A percentile compares a stretch with the other conserved stretches of the same genome.
These are phyloP conservation scores for Ancistrus triradiatus DNA, from an alignment of 2,113 vertebrate species.

Conservation along the genomic window DNA sequence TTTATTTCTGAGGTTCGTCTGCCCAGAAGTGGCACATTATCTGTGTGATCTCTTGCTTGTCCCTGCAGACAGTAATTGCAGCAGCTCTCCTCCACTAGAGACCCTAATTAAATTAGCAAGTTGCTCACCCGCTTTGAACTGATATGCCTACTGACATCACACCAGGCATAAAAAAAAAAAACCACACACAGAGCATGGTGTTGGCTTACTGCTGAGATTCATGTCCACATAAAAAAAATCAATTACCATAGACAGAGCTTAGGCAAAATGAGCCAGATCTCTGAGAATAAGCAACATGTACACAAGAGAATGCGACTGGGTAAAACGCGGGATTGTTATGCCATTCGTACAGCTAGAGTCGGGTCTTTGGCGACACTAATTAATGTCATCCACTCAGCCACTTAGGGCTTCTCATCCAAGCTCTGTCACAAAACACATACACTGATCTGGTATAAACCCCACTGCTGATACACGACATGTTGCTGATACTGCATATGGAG, in stretches of 20 bases:
- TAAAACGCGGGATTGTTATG: conserved; percentile 44
- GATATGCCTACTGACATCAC: conserved; percentile 33
- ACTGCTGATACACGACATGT: too few relatives aligned
- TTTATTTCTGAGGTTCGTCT: too few relatives aligned
- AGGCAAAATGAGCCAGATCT: not conserved
- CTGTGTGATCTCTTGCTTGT: conserved; percentile 11
- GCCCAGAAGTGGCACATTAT: too few relatives aligned
- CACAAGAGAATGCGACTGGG: not conserved
- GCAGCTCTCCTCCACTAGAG: conserved; percentile 35
- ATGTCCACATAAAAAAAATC: conserved; percentile 44
- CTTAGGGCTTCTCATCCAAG: conserved; percentile 52
- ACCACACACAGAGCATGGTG: not conserved
- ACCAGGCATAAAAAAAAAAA: too few relatives aligned
- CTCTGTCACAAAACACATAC: conserved; percentile 53
- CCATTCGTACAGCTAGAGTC: conserved; percentile 53
- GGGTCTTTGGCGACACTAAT: conserved; percentile 52
- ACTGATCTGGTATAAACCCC: too few relatives aligned
- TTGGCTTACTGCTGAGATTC: conserved; percentile 34
- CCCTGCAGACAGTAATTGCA: conserved; percentile 38
- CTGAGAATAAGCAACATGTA: not conserved
- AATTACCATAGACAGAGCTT: conserved; percentile 15
- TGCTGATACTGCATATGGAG: too few relatives aligned
- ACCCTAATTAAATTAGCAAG: conserved; percentile 58
- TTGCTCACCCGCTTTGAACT: conserved; percentile 36
- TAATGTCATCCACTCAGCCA: conserved; percentile 60